Conservation (phyloP, 2,888 invertebrate species). For the Clivina fossor region DNA sequence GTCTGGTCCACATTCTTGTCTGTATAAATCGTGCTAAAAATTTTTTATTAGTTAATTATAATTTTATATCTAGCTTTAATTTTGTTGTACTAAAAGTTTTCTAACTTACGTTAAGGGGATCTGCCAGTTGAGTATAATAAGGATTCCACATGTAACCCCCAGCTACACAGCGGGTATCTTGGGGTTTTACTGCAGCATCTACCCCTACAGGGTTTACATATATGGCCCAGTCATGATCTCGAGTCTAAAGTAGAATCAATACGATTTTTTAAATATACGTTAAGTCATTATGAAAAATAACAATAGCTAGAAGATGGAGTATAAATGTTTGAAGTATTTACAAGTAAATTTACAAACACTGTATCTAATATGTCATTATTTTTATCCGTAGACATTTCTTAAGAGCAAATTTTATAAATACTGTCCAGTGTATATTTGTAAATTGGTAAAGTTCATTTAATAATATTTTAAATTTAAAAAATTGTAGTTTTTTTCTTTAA, state of each 20-base stretch:
- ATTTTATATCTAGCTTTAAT: not conserved
- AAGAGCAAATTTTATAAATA: no score
- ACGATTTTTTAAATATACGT: not conserved
- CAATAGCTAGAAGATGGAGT: no score
- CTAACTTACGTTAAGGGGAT: slow-evolving; percentile 76
- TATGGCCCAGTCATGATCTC: slow-evolving; percentile 85
- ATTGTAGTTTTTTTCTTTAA: no score
- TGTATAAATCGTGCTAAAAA: slow-evolving; percentile 76
- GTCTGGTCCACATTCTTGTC: slow-evolving; percentile 82
- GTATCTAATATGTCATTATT: slow-evolving; percentile 1
- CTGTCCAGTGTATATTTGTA: no score
- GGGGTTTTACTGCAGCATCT: slow-evolving; percentile 81
- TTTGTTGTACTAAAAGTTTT: not conserved
- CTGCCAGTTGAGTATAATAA: slow-evolving; percentile 84
- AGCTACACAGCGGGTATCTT: slow-evolving; percentile 81
- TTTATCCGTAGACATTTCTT: no score
- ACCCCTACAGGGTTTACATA: slow-evolving; percentile 91
- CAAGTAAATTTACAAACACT: slow-evolving; percentile 1
- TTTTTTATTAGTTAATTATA: not conserved
- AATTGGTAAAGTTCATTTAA: no score
- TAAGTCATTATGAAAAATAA: no score
- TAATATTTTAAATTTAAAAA: no score
- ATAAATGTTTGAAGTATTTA: no score
- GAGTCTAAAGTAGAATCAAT: slow-evolving; percentile 59
- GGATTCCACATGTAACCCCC: slow-evolving; percentile 93